Evolutionary conservation across 2,797 vertebrate genomes (phyloP).

Genomic region (Poecilia picta): DNA sequence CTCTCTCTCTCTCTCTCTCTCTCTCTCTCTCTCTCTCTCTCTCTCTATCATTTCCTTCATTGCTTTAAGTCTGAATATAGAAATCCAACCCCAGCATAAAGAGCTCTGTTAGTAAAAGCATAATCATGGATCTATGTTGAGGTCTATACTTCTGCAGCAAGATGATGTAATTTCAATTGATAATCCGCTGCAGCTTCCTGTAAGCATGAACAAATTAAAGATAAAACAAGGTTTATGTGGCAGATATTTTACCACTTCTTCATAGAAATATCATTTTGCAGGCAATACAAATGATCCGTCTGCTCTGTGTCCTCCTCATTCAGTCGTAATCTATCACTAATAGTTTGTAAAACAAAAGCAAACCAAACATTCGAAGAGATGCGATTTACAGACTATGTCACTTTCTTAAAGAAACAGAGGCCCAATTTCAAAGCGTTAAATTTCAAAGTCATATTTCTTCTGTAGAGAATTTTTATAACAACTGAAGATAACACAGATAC

Average conservation of each 20-base stretch:
- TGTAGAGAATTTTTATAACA: too few relatives aligned
- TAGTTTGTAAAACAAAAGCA: not conserved
- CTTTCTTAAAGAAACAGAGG: not conserved
- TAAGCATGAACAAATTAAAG: conserved; percentile 18
- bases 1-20: not conserved
- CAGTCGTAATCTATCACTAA: not conserved
- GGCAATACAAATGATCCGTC: conserved; percentile 44
- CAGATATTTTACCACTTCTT: conserved; percentile 25
- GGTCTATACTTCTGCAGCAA: conserved; percentile 10
- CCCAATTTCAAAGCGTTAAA: too few relatives aligned
- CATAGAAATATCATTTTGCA: conserved; percentile 40
- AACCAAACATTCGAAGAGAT: not conserved
- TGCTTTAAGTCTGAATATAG: conserved; percentile 13
- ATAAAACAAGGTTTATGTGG: not conserved
- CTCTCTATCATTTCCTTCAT: not conserved
- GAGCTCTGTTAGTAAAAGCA: conserved; percentile 9
- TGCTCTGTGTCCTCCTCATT: conserved; percentile 19
- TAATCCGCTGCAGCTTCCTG: conserved; percentile 13
- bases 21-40: not conserved
- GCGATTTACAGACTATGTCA: not conserved
- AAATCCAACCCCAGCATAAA: conserved; percentile 6
- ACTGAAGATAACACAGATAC: too few relatives aligned
- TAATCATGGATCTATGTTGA: conserved; percentile 13
- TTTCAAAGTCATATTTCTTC: not conserved
- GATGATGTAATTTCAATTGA: conserved; percentile 13